Percentiles rank a stretch among this genome's conserved stretches.
Evolutionary conservation across 2,888 invertebrate genomes (phyloP).

Genomic region (Ophioninae sp.): DNA sequence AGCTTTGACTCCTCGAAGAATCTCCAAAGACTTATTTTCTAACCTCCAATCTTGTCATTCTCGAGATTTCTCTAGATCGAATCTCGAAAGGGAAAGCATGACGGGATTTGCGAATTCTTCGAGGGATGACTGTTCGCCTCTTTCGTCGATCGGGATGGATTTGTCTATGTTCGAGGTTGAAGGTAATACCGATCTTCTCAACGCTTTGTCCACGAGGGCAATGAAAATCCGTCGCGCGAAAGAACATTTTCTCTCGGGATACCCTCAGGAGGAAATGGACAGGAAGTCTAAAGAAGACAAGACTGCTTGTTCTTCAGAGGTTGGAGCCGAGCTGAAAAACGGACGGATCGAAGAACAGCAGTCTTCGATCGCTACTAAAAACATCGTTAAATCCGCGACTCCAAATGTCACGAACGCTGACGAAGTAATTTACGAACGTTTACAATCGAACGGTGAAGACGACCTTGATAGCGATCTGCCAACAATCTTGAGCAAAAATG

Average conservation of each 20-base stretch:
- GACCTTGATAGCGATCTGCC: conserved; percentile 82
- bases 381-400: conserved; percentile 88
- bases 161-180: conserved; percentile 2
- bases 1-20: conserved; percentile 62
- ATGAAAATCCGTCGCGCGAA: conserved; percentile 83
- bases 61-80: conserved; percentile 77
- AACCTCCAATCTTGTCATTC: not conserved
- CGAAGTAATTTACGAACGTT: conserved; percentile 84
- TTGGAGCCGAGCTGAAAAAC: not conserved
- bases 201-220: conserved; percentile 41
- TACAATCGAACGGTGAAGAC: conserved; percentile 69
- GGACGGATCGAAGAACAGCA: conserved; percentile 16
- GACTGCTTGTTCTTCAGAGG: conserved; percentile 27
- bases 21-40: conserved; percentile 5
- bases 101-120: conserved; percentile 8
- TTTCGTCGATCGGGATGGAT: conserved; percentile 11
- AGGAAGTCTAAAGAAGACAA: conserved; percentile 32
- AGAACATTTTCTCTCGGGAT: conserved; percentile 86
- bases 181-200: not conserved
- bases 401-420: conserved; percentile 90
- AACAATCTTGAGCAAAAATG: conserved; percentile 72
- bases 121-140: not conserved
- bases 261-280: conserved; percentile 66
- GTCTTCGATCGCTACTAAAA: conserved; percentile 53
- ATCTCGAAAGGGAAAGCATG: conserved; percentile 65